Base-by-base conservation (phyloP, 2,888 invertebrate genomes). In the Platycnemis pennipes region DNA sequence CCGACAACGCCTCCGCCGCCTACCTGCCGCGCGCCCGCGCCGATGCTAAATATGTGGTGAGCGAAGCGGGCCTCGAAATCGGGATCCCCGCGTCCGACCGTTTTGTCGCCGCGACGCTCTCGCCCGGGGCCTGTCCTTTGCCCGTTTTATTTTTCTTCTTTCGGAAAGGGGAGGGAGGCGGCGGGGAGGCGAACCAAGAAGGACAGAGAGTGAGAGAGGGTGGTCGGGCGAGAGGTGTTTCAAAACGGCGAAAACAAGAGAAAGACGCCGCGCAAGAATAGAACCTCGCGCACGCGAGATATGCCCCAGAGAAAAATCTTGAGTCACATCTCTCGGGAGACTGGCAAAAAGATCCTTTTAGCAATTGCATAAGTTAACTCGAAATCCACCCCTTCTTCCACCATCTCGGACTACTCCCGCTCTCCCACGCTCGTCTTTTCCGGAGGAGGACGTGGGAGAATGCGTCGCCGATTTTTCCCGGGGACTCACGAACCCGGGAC, bases 31-130 rank as follows among this genome's bases (percentile, higher is more conserved):
- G 44, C 91, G 45, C 89, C 89, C 89, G 89, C 63, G 63, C 91
- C 91, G 91, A 91, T 91, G 56, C 91, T 91, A 91, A 91, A 91
- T 91, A 91, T 91, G 91, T 91, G 91, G 63, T 69, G 89, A 89
- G 89, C 89, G 56, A 42, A 31, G 42, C 91, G 91, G 91, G 91
- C 91, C 91, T 91, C 91, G 91, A 91, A 91, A 44, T 91, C 91
- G 49, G 91, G 63, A 91, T 63, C 91, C 63, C 63, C 2, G 44
- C 56, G 22, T 63, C 91, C 26, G 44, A 63, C 44, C 56, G 69
- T 63, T 91, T 91, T 91, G 91, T 91, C 91, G 44, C 49, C 91
- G 77, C 37, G 77, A 31, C 63, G 63, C 26, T 26, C 63, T 49
- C 49, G 49, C 49, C 49, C 49, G n/a, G 77, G 77, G 77, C 31